A percentile compares a stretch with the other conserved stretches of the same genome.
Conservation (phyloP, 1,140 invertebrate genomes). For the Solenopsis invicta region DNA sequence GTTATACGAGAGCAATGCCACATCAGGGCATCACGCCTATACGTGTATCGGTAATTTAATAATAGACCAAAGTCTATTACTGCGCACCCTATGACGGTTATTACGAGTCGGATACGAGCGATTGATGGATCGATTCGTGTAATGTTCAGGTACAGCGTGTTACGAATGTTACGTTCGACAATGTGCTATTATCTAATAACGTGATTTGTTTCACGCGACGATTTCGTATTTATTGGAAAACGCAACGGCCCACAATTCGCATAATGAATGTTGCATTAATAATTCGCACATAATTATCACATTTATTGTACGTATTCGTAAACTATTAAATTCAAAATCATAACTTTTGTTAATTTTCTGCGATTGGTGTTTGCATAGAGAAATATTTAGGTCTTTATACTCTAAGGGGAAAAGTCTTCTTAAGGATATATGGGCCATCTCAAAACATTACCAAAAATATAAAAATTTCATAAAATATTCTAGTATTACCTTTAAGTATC, state of each 20-base stretch:
- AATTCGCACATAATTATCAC: constrained; percentile 3
- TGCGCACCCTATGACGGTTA: constrained; percentile 6
- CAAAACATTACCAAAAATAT: too few relatives aligned
- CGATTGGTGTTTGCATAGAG: background rate
- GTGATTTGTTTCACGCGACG: background rate
- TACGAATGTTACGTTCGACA: background rate
- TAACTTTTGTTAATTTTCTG: background rate
- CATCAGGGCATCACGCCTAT: constrained; percentile 14
- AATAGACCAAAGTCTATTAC: constrained; percentile 42
- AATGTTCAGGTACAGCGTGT: background rate
- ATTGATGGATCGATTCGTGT: constrained; percentile 14
- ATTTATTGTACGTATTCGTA: background rate
- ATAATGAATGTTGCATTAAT: background rate
- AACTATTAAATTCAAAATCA: background rate
- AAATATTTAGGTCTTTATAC: background rate
- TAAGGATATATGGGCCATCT: too few relatives aligned
- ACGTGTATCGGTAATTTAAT: constrained; percentile 59
- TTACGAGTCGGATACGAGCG: constrained; percentile 28
- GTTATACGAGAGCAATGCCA: constrained; percentile 38
- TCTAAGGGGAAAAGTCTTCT: background rate
- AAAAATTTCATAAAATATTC: too few relatives aligned
- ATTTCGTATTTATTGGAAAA: background rate
- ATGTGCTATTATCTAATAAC: background rate
- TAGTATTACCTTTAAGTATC: too few relatives aligned
- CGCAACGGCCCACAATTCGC: background rate